Percentiles rank a stretch among this genome's conserved stretches.
These are phyloP conservation scores for Macrosoma leucophasiata DNA, from an alignment of 2,888 invertebrate species.

Conservation along the genomic window DNA sequence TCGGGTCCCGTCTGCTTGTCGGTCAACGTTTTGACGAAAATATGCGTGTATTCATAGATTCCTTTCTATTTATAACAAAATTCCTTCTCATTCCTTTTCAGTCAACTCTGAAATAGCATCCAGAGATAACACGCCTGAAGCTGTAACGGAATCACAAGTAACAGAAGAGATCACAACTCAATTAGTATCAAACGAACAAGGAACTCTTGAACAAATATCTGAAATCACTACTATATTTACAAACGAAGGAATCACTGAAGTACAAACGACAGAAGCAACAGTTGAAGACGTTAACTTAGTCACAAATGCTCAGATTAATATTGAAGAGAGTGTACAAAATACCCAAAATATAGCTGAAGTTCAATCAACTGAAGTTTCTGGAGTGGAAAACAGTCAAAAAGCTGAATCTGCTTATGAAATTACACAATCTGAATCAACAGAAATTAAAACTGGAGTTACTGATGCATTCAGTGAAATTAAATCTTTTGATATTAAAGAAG, in stretches of 20 bases:
- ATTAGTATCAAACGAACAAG: too few relatives aligned
- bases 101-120: conserved; percentile 18
- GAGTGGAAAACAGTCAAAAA: conserved; percentile 17
- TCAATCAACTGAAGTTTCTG: conserved; percentile 22
- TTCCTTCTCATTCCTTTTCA: too few relatives aligned
- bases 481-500: not conserved
- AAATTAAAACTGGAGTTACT: conserved; percentile 14
- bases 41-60: too few relatives aligned
- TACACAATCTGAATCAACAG: conserved; percentile 13
- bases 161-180: too few relatives aligned
- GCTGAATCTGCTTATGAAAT: too few relatives aligned
- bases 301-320: conserved; percentile 6
- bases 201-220: conserved; percentile 10
- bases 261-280: conserved; percentile 11
- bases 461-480: too few relatives aligned
- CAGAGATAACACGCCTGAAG: conserved; percentile 11
- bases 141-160: conserved; percentile 21
- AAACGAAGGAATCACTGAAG: conserved; percentile 21
- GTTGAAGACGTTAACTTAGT: conserved; percentile 15
- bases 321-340: conserved; percentile 14
- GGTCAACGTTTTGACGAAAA: too few relatives aligned
- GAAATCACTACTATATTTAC: conserved; percentile 22
- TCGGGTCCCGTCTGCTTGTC: too few relatives aligned
- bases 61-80: too few relatives aligned
- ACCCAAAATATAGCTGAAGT: conserved; percentile 13